Conservation (phyloP, 2,113 vertebrate genomes). For the Gavialis gangeticus region DNA sequence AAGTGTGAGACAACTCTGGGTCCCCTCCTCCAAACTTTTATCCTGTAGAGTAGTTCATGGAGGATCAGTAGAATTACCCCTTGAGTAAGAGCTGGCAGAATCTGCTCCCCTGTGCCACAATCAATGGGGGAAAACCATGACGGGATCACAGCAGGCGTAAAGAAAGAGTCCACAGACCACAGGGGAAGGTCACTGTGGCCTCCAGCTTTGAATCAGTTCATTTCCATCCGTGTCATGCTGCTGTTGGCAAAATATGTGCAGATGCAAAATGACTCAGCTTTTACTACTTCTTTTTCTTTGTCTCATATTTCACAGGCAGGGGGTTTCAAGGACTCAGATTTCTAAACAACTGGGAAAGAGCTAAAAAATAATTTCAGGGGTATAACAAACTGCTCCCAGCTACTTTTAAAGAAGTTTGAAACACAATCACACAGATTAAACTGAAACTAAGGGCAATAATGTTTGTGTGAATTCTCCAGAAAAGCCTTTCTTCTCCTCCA, state of each 20-base stretch:
- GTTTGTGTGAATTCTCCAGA: rapidly evolving
- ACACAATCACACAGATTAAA: neutral
- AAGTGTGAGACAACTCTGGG: neutral
- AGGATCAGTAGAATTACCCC: neutral
- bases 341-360: neutral
- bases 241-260: neutral
- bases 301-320: neutral
- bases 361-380: neutral
- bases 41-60: neutral
- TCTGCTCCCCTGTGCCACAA: neutral
- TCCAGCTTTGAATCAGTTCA: neutral
- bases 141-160: neutral
- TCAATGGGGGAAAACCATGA: neutral
- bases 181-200: neutral
- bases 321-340: neutral
- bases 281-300: neutral
- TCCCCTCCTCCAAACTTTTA: neutral
- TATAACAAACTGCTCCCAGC: neutral
- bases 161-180: neutral
- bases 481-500: rapidly evolving
- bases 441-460: rapidly evolving
- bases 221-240: neutral
- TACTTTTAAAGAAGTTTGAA: neutral
- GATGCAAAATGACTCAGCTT: neutral
- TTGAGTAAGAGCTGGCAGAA: neutral